phyloP scores from a whole-genome alignment of 2,113 vertebrate species.

The Heloderma charlesbogerti region DNA sequence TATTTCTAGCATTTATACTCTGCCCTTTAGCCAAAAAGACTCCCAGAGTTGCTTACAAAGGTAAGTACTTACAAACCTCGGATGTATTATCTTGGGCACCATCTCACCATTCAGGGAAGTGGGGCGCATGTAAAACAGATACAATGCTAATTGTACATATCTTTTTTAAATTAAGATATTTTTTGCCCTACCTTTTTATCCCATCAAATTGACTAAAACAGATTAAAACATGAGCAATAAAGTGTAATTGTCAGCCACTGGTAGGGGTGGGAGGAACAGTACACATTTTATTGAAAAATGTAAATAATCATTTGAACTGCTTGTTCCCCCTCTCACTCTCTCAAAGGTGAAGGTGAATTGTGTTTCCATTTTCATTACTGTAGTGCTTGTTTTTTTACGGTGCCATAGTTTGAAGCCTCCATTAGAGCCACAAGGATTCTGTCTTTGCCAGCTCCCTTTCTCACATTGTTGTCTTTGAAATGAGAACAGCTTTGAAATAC shows the following conservation, averaged over 20 bases:
- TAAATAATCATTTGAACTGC: background rate
- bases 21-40: too few species aligned
- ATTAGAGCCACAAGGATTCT: background rate
- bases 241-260: background rate
- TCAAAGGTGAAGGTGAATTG: background rate
- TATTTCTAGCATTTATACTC: too few species aligned
- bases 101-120: background rate
- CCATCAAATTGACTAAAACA: background rate
- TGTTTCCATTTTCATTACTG: background rate
- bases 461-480: conserved; percentile 1
- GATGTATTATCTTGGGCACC: background rate
- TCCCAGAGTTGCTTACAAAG: too few species aligned
- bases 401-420: background rate
- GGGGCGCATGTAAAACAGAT: background rate
- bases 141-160: too few species aligned
- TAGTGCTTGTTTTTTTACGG: background rate
- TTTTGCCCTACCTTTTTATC: background rate
- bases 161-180: too few species aligned
- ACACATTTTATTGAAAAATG: background rate
- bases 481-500: background rate
- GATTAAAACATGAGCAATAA: background rate
- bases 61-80: background rate
- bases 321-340: background rate
- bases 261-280: background rate
- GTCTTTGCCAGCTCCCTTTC: background rate